Percentiles rank a stretch among this genome's conserved stretches.
These are phyloP conservation scores for Dromaius novaehollandiae DNA, from an alignment of 2,113 vertebrate species.

Conservation along the genomic window DNA sequence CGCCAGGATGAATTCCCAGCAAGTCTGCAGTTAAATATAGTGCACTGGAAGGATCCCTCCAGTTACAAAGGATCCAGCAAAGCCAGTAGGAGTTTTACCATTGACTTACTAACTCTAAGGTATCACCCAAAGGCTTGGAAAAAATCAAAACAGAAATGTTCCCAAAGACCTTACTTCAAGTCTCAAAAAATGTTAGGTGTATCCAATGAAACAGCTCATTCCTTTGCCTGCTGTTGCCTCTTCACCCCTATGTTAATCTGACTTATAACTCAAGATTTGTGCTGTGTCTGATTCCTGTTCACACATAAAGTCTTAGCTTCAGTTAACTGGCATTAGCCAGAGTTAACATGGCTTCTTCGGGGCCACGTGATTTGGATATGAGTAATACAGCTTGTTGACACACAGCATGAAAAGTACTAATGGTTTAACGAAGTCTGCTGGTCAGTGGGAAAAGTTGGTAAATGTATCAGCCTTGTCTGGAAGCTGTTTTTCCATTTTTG, in stretches of 20 bases:
- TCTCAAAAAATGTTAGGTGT: background rate
- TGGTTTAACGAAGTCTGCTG: background rate
- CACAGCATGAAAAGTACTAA: background rate
- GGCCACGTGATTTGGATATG: background rate
- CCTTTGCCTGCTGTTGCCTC: background rate
- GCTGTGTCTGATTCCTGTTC: background rate
- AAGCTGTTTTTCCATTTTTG: background rate
- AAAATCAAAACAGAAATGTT: background rate
- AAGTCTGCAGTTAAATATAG: background rate
- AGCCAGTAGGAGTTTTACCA: background rate
- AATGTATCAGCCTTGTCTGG: background rate
- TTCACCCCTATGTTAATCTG: background rate
- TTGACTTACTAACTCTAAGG: background rate
- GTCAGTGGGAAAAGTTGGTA: background rate
- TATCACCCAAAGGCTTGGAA: background rate
- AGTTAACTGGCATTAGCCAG: background rate
- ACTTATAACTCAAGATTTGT: background rate
- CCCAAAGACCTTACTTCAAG: background rate
- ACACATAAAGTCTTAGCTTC: background rate
- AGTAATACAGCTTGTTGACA: background rate
- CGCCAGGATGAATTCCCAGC: background rate
- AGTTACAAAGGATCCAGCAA: background rate
- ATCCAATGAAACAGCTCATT: background rate
- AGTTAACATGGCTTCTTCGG: background rate
- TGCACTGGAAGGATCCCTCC: background rate